phyloP scores from a whole-genome alignment of 2,888 invertebrate genomes.

The Toxonevra muliebris region DNA sequence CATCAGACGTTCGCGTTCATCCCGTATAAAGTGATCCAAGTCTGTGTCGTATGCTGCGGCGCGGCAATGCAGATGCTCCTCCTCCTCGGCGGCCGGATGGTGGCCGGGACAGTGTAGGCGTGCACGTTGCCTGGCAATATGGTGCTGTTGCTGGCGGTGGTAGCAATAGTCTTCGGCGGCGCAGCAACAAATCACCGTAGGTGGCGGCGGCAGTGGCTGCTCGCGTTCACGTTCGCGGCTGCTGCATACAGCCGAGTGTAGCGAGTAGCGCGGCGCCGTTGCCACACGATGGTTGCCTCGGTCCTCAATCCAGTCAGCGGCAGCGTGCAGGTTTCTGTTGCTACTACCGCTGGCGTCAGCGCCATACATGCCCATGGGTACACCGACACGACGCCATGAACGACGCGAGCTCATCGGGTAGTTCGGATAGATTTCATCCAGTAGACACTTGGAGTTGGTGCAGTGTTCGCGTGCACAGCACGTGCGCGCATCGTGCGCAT shows the following conservation, averaged over 20 bases:
- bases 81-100: conserved; percentile 61
- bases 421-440: conserved; percentile 60
- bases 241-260: conserved; percentile 38
- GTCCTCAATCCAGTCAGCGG: conserved; percentile 58
- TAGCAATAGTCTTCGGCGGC: conserved; percentile 62
- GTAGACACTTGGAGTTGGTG: conserved; percentile 61
- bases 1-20: conserved; percentile 60
- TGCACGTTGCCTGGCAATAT: conserved; percentile 42
- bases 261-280: conserved; percentile 43
- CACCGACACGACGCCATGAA: conserved; percentile 44
- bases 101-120: conserved; percentile 54
- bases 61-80: conserved; percentile 60
- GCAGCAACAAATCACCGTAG: conserved; percentile 58
- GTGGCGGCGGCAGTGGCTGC: conserved; percentile 44
- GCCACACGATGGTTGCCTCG: conserved; percentile 49
- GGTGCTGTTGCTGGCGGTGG: conserved; percentile 54
- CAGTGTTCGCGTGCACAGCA: conserved; percentile 62
- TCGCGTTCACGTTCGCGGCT: conserved; percentile 35
- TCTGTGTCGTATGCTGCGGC: conserved; percentile 57
- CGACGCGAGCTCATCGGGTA: conserved; percentile 44
- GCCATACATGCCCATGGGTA: conserved; percentile 46
- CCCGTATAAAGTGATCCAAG: conserved; percentile 61
- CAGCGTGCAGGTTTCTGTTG: conserved; percentile 55
- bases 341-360: conserved; percentile 53
- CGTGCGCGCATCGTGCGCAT: conserved; percentile 44